Base-by-base conservation (phyloP, 2,888 invertebrate species). In the Lochmaea crataegi region DNA sequence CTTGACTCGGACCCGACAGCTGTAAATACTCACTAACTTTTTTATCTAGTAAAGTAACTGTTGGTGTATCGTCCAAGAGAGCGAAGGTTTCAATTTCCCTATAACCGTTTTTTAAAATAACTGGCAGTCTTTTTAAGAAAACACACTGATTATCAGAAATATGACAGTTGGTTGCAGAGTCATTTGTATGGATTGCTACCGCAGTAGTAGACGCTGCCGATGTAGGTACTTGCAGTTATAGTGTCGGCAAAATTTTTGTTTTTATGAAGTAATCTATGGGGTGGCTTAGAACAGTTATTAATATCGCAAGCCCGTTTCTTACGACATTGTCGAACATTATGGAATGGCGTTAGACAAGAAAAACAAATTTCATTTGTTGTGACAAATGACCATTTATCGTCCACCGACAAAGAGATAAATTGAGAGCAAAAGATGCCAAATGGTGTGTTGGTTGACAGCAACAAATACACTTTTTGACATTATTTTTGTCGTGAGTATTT, bases 331-430 rank as follows among this genome's bases (percentile, higher is more conserved):
- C 5, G 4, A 51, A 48, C 7, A 11, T 11, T 41, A 41, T 41
- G 41, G 3, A 10, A 41, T 10, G 41, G 41, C 11, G 11, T 10
- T 10, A 41, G 41, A 48, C 65, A 65, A 6, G 65, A 65, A 65
- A 65, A 65, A 48, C 53, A 65, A 10, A 65, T 18, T 11, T 1
- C 3, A 10, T 65, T 48, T 22, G 51, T 51, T 14, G 51, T 65
- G 10, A 48, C 45, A 18, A 7, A 41, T 41, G 48, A 65, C 65
- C 65, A 65, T 65, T 26, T 48, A 12, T 65, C 51, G 16, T 65
- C 51, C 2, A 22, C 2, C 22, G 53, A 48, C 22, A 22, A 22
- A 22, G 22, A 22, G 22, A 22, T 22, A 51, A 65, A 65, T 65
- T n/a, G n/a, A 32, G 51, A 45, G 48, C 5, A 51, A 26, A 65